Conservation (phyloP, 2,888 invertebrate genomes). For the Tetragnatha montana region DNA sequence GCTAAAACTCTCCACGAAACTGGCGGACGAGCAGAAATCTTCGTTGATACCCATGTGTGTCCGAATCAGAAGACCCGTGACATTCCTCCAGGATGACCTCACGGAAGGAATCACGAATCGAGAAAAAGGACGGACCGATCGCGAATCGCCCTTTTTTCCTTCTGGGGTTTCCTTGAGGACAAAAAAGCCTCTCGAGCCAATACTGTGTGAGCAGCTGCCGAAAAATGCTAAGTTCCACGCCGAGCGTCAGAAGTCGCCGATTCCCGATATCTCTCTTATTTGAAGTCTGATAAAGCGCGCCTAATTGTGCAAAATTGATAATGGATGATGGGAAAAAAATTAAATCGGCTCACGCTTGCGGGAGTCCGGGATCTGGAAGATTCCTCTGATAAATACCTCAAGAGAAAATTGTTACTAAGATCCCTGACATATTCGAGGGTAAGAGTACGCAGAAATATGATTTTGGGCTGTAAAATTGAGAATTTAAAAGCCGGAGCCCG, state of each 20-base stretch:
- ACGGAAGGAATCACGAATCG: not conserved
- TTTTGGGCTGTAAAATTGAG: no score
- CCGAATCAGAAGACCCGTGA: not conserved
- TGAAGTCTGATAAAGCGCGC: not conserved
- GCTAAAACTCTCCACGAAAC: constrained; percentile 14
- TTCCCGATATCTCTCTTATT: not conserved
- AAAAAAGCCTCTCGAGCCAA: not conserved
- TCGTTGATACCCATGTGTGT: constrained; percentile 32
- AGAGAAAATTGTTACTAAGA: not conserved
- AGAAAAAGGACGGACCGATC: not conserved
- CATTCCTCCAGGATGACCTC: constrained; percentile 25
- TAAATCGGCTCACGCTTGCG: not conserved
- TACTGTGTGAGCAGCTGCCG: not conserved
- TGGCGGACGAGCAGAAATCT: constrained; percentile 4
- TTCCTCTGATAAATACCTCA: not conserved
- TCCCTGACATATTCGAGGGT: not conserved
- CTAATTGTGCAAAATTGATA: not conserved
- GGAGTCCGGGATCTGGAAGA: not conserved
- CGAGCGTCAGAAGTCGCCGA: not conserved
- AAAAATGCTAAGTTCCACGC: not conserved
- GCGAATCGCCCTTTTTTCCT: constrained; percentile 11
- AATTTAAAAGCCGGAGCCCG: no score
- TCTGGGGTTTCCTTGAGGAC: constrained; percentile 1
- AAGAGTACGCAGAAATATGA: no score
- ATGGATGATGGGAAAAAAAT: not conserved